phyloP scores from a whole-genome alignment of 2,888 invertebrate species.

The Creontiades dilutus region DNA sequence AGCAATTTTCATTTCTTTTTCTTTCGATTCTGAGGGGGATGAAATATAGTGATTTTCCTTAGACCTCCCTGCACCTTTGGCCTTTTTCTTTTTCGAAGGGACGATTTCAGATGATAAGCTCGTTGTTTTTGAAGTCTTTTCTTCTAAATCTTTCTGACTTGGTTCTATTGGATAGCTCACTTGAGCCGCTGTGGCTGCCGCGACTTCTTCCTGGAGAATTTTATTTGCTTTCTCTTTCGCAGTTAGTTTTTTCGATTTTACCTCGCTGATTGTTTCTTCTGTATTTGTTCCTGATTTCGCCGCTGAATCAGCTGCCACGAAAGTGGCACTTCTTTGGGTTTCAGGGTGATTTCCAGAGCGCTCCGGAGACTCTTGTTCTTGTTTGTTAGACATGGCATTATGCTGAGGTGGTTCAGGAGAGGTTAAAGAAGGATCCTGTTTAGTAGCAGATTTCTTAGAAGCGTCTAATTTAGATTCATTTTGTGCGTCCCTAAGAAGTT shows the following conservation, averaged over 20 bases:
- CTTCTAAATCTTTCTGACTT: neutral
- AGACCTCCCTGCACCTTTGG: neutral
- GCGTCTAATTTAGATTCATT: neutral
- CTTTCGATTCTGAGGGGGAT: neutral
- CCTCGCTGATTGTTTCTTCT: neutral
- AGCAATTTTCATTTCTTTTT: constrained; percentile 27
- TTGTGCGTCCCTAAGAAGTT: constrained; percentile 55
- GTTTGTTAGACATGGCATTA: neutral
- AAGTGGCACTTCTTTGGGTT: neutral
- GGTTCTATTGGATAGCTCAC: neutral
- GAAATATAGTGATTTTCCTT: neutral
- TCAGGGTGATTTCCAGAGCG: neutral
- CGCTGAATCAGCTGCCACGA: neutral
- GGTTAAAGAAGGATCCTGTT: neutral
- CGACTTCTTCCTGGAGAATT: constrained; percentile 51
- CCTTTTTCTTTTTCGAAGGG: neutral
- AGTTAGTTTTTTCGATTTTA: neutral
- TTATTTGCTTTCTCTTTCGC: constrained; percentile 57
- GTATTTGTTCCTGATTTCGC: neutral
- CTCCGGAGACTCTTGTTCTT: neutral
- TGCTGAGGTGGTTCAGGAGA: neutral
- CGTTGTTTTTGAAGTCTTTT: neutral
- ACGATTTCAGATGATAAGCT: neutral
- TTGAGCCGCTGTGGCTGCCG: neutral
- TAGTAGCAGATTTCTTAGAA: neutral